Percentiles rank a stretch among this genome's conserved stretches.
Evolutionary conservation across 2,113 vertebrate genomes (phyloP).

Genomic region (Platycercus adscitus): DNA sequence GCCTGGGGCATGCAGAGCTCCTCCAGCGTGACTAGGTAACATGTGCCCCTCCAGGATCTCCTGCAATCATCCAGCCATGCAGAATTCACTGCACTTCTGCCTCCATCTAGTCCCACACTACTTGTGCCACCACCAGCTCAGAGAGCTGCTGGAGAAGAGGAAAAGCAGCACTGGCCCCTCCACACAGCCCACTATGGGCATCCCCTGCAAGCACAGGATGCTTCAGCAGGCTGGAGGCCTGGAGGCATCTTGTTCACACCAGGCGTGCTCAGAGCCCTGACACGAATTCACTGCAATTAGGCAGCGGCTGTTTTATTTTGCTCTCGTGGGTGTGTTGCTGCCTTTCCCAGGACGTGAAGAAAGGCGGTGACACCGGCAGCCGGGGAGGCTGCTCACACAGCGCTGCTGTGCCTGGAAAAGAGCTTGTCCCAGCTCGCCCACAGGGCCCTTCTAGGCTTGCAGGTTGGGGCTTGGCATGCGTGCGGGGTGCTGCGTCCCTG

Average conservation of each 20-base stretch:
- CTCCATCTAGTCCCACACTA: neutral
- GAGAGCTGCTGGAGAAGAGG: neutral
- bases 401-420: neutral
- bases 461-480: neutral
- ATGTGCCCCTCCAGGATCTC: neutral
- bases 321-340: neutral
- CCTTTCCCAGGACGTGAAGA: conserved; percentile 33
- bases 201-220: neutral
- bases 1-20: neutral
- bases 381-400: neutral
- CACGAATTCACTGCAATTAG: conserved; percentile 22
- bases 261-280: neutral
- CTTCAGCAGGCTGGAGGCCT: neutral
- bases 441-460: neutral
- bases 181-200: fast-evolving
- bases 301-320: neutral
- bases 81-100: neutral
- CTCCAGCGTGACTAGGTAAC: neutral
- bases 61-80: neutral
- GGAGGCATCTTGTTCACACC: neutral
- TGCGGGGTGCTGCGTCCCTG: neutral
- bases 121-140: neutral
- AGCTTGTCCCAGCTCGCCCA: neutral
- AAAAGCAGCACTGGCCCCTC: neutral
- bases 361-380: neutral